Percentiles rank a stretch among this genome's conserved stretches.
Conservation (phyloP, 2,888 invertebrate species). For the Polydesmus complanatus region DNA sequence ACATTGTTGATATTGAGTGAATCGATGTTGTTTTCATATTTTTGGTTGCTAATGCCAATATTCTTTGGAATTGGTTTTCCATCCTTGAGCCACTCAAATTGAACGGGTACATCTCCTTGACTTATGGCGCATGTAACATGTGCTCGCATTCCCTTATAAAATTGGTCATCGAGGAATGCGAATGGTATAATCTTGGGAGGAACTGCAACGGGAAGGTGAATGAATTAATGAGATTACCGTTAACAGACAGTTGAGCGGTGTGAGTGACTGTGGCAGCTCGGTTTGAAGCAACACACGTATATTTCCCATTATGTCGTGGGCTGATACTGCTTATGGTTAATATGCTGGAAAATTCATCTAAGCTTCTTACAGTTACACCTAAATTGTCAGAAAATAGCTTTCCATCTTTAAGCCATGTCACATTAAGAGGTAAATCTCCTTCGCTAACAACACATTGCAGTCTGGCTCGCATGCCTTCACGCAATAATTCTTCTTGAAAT, state of each 20-base stretch:
- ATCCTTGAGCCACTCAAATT: constrained; percentile 30
- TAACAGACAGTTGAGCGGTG: constrained; percentile 10
- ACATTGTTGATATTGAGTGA: constrained; percentile 29
- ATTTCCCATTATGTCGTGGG: constrained; percentile 8
- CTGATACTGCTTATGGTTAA: constrained; percentile 13
- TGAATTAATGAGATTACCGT: constrained; percentile 8
- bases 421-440: constrained; percentile 37
- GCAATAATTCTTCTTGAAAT: constrained; percentile 8
- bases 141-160: constrained; percentile 15
- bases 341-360: constrained; percentile 14
- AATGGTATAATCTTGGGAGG: constrained; percentile 14
- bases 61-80: constrained; percentile 25
- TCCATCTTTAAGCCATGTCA: constrained; percentile 53
- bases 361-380: constrained; percentile 1
- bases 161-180: constrained; percentile 15
- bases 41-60: constrained; percentile 20
- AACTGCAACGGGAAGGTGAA: constrained; percentile 9
- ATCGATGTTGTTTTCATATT: constrained; percentile 27
- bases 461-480: constrained; percentile 15
- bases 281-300: constrained; percentile 12
- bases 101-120: constrained; percentile 28
- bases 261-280: constrained; percentile 11
- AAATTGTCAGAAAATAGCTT: constrained; percentile 6
- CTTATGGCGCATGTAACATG: constrained; percentile 16
- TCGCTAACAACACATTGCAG: constrained; percentile 20